A percentile compares a stretch with the other conserved stretches of the same genome.
phyloP scores from a whole-genome alignment of 2,113 vertebrate species.

The Aleadryas rufinucha region DNA sequence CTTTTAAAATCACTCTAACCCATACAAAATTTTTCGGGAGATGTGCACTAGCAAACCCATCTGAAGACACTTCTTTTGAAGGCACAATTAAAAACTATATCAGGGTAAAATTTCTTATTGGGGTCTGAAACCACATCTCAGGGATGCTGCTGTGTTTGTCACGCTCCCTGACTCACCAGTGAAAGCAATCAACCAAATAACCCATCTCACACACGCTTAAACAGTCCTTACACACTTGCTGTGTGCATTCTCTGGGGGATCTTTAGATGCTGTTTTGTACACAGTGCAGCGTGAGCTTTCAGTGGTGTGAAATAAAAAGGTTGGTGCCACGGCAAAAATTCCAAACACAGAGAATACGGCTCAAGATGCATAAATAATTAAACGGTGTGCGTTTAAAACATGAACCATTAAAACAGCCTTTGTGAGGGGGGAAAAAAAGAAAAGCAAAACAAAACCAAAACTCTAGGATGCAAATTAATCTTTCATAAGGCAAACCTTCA shows the following conservation, averaged over 20 bases:
- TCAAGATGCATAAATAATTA: conserved; percentile 17
- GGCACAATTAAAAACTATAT: not conserved
- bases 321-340: not conserved
- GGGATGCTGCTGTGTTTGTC: not conserved
- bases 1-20: not conserved
- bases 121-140: not conserved
- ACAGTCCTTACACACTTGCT: not conserved
- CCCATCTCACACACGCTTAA: not conserved
- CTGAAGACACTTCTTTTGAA: not conserved
- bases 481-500: conserved; percentile 38
- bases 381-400: conserved; percentile 5
- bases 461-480: conserved; percentile 19
- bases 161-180: not conserved
- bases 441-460: not conserved
- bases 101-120: not conserved
- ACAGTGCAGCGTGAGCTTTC: not conserved
- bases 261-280: not conserved
- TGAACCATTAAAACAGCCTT: conserved; percentile 1
- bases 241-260: not conserved
- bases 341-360: not conserved
- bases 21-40: not conserved
- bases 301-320: conserved; percentile 8
- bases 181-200: not conserved
- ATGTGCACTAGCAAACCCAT: not conserved
- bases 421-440: not conserved